Conservation (phyloP, 2,113 vertebrate species). For the Corythaeola cristata region DNA sequence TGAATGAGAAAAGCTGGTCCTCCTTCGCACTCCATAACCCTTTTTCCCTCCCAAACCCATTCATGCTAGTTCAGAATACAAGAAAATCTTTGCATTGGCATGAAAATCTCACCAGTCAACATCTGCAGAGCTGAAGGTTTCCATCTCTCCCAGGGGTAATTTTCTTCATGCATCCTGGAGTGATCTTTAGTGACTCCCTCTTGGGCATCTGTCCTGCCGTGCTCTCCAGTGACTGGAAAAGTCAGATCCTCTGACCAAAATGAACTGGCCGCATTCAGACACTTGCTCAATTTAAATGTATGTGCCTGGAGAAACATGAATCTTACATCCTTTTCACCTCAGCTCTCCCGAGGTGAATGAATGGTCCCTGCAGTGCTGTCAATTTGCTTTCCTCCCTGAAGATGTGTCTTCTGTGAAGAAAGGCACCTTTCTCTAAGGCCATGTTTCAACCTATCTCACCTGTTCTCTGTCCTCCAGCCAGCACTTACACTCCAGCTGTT, state of each 20-base stretch:
- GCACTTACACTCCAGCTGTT: neutral
- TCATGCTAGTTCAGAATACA: neutral
- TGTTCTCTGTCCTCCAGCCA: neutral
- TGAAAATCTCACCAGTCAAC: neutral
- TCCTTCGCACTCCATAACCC: neutral
- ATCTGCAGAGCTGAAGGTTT: neutral
- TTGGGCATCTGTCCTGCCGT: rapidly evolving
- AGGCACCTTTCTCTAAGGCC: neutral
- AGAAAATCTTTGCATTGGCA: rapidly evolving
- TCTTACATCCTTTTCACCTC: neutral
- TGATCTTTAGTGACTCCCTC: neutral
- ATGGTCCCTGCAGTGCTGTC: rapidly evolving
- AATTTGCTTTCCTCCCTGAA: neutral
- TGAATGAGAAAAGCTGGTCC: neutral
- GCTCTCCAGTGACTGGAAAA: neutral
- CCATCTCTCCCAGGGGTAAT: neutral
- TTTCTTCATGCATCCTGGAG: neutral
- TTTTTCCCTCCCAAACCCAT: neutral
- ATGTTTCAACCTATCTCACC: neutral
- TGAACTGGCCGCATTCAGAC: neutral
- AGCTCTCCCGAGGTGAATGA: neutral
- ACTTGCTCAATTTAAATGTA: neutral
- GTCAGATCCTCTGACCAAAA: neutral
- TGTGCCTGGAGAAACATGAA: rapidly evolving
- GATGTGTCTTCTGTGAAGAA: neutral